These are phyloP conservation scores for Sphaerophoria taeniata DNA, from an alignment of 2,888 invertebrate species.

Conservation along the genomic window DNA sequence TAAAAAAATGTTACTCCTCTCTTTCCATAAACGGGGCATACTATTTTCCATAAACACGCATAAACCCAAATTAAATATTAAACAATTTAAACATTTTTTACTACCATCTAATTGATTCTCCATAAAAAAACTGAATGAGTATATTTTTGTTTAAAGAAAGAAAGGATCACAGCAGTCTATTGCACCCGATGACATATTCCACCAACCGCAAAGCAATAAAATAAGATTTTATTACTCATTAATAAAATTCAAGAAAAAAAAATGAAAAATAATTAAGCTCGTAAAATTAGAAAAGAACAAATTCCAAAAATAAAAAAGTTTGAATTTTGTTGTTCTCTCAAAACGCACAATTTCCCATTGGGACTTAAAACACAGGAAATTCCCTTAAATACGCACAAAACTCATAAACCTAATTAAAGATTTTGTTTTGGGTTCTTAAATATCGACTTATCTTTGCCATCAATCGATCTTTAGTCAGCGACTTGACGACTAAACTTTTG, in stretches of 20 bases:
- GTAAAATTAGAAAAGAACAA: conserved; percentile 43
- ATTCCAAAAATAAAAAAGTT: conserved; percentile 15
- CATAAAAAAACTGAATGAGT: conserved; percentile 25
- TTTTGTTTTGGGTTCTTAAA: conserved; percentile 20
- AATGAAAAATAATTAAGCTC: conserved; percentile 60
- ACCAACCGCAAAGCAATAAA: conserved; percentile 37
- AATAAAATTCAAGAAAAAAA: conserved; percentile 10
- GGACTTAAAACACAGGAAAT: background rate
- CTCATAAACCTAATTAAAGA: conserved; percentile 66
- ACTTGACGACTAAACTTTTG: conserved; percentile 32
- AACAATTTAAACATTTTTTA: conserved; percentile 66
- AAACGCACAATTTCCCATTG: conserved; percentile 20
- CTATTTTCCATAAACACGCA: too few species aligned
- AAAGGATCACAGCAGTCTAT: background rate
- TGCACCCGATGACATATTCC: conserved; percentile 34
- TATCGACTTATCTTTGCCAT: conserved; percentile 55
- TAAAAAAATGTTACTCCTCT: conserved; percentile 21
- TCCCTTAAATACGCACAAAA: conserved; percentile 7
- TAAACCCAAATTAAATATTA: conserved; percentile 66
- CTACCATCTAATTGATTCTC: conserved; percentile 70
- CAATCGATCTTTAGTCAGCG: conserved; percentile 56
- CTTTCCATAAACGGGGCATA: too few species aligned
- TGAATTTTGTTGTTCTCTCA: conserved; percentile 1
- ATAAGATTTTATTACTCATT: conserved; percentile 59
- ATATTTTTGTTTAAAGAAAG: background rate